A percentile compares a stretch with the other conserved stretches of the same genome.
phyloP scores from a whole-genome alignment of 2,888 invertebrate species.

The Athrips mouffetella region DNA sequence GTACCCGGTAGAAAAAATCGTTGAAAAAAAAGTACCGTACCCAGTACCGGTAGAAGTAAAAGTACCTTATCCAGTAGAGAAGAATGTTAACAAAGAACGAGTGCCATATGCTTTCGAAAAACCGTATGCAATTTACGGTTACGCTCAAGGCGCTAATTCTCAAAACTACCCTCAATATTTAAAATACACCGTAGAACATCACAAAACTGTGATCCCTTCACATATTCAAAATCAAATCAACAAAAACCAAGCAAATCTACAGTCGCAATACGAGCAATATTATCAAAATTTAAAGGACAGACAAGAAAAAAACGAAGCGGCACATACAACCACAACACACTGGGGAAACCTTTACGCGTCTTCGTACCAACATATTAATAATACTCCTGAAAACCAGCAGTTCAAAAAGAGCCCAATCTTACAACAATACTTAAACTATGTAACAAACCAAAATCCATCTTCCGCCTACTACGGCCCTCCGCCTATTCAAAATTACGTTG shows the following conservation, averaged over 20 bases:
- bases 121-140: conserved; percentile 28
- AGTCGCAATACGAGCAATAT: conserved; percentile 28
- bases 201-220: conserved; percentile 25
- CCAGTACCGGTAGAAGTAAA: conserved; percentile 73
- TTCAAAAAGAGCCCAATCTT: conserved; percentile 28
- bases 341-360: conserved; percentile 66
- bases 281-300: conserved; percentile 32
- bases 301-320: conserved; percentile 22
- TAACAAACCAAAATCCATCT: conserved; percentile 41
- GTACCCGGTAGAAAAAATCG: conserved; percentile 67
- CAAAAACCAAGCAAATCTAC: conserved; percentile 26
- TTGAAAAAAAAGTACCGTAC: conserved; percentile 75
- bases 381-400: conserved; percentile 21
- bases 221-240: conserved; percentile 19
- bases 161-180: conserved; percentile 34
- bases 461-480: conserved; percentile 67
- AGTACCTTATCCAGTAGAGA: conserved; percentile 65
- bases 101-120: conserved; percentile 33
- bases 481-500: conserved; percentile 52
- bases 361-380: conserved; percentile 56
- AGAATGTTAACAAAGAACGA: conserved; percentile 62
- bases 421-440: conserved; percentile 39
- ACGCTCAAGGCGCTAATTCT: conserved; percentile 25
- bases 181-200: conserved; percentile 30
- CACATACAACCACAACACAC: conserved; percentile 36